Evolutionary conservation across 2,113 vertebrate genomes (phyloP).

Genomic region (Chlamydotis undulata): DNA sequence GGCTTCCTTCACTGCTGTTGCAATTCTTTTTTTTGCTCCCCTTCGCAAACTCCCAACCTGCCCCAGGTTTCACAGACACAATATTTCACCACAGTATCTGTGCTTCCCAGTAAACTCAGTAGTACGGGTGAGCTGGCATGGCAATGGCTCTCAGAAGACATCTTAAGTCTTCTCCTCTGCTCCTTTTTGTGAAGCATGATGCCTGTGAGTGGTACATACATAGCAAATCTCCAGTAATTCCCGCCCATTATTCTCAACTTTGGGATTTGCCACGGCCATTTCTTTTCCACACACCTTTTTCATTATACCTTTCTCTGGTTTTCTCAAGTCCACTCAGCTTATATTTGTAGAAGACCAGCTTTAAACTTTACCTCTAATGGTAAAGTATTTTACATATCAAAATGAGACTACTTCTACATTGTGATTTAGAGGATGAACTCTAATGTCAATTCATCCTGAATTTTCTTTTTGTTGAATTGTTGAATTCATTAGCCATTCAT

Average conservation of each 20-base stretch:
- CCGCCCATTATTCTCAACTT: background rate
- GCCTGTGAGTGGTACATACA: background rate
- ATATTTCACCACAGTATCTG: background rate
- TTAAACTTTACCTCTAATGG: background rate
- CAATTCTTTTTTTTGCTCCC: background rate
- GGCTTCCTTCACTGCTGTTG: background rate
- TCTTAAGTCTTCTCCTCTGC: background rate
- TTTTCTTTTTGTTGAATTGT: background rate
- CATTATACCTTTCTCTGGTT: background rate
- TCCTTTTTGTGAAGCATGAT: background rate
- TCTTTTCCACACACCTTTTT: background rate
- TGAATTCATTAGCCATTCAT: background rate
- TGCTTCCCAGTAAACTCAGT: background rate
- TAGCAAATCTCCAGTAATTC: background rate
- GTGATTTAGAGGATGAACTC: rapidly evolving
- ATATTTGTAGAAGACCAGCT: background rate
- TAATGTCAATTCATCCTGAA: background rate
- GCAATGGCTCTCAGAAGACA: background rate
- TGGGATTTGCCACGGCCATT: background rate
- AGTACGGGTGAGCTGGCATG: background rate
- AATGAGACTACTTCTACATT: background rate
- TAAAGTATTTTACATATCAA: background rate
- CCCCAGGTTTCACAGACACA: background rate
- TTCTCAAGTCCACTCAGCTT: background rate
- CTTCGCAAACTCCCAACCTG: background rate